These are phyloP conservation scores for Lucifuga dentata DNA, from an alignment of 2,113 vertebrate genomes.

Conservation along the genomic window DNA sequence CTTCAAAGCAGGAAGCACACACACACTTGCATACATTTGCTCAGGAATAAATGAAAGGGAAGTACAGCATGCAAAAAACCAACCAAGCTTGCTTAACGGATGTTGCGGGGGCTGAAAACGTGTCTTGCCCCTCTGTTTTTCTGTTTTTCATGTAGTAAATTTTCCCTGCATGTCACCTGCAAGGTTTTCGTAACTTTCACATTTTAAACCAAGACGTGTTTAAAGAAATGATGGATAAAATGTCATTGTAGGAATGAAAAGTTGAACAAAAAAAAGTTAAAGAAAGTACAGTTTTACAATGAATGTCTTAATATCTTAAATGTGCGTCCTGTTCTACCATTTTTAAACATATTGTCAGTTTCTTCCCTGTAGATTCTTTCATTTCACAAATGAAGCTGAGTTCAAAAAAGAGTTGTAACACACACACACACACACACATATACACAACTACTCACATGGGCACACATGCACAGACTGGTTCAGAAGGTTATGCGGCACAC, in stretches of 20 bases:
- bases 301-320: no score
- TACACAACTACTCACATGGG: background rate
- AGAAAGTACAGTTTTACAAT: background rate
- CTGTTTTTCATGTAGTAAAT: constrained; percentile 54
- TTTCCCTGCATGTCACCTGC: constrained; percentile 33
- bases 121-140: constrained; percentile 47
- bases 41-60: constrained; percentile 31
- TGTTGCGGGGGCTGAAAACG: constrained; percentile 47
- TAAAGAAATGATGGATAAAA: background rate
- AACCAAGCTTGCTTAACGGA: constrained; percentile 34
- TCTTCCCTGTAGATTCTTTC: constrained; percentile 1
- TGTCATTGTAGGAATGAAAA: constrained; percentile 8
- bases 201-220: constrained; percentile 20
- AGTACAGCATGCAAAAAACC: constrained; percentile 22
- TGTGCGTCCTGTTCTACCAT: background rate
- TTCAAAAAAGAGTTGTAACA: constrained; percentile 23
- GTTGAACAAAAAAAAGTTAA: no score
- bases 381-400: constrained; percentile 12
- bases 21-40: constrained; percentile 36
- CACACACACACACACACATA: background rate
- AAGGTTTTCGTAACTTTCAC: constrained; percentile 27
- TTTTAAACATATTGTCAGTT: background rate
- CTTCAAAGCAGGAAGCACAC: constrained; percentile 45
- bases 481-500: constrained; percentile 23
- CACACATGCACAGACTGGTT: constrained; percentile 20